phyloP scores from a whole-genome alignment of 2,888 invertebrate species.

The Leucania comma region DNA sequence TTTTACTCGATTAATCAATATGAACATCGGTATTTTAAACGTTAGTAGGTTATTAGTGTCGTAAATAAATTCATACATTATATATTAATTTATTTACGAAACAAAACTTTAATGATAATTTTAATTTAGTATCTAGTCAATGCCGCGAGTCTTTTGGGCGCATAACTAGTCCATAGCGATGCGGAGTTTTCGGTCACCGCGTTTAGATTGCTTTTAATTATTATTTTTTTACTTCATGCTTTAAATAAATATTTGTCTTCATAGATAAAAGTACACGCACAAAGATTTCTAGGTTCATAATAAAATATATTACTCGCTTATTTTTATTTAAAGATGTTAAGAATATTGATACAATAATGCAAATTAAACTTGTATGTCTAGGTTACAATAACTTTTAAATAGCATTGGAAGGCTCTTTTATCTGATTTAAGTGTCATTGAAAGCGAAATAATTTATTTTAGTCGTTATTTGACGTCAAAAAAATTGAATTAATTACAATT shows the following conservation, averaged over 20 bases:
- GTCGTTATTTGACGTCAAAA: not conserved
- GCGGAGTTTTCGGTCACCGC: no score
- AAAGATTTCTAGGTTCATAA: not conserved
- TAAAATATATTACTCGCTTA: no score
- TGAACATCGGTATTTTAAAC: not conserved
- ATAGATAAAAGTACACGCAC: not conserved
- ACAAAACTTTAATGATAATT: not conserved
- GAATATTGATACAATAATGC: not conserved
- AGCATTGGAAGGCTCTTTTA: not conserved
- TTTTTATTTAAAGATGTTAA: not conserved
- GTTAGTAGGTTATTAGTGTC: not conserved
- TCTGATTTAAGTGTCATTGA: conserved; percentile 16
- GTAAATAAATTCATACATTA: no score
- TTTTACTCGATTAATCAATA: not conserved
- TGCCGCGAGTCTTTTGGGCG: not conserved
- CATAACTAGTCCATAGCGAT: no score
- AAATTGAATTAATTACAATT: conserved; percentile 3
- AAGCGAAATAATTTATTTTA: not conserved
- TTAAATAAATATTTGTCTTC: no score
- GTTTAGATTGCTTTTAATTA: no score
- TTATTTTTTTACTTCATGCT: no score
- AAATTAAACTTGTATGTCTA: not conserved
- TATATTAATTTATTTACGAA: not conserved
- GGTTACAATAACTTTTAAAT: not conserved
- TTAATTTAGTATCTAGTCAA: not conserved